Conservation (phyloP, 2,888 invertebrate species). For the Steinernema hermaphroditum region DNA sequence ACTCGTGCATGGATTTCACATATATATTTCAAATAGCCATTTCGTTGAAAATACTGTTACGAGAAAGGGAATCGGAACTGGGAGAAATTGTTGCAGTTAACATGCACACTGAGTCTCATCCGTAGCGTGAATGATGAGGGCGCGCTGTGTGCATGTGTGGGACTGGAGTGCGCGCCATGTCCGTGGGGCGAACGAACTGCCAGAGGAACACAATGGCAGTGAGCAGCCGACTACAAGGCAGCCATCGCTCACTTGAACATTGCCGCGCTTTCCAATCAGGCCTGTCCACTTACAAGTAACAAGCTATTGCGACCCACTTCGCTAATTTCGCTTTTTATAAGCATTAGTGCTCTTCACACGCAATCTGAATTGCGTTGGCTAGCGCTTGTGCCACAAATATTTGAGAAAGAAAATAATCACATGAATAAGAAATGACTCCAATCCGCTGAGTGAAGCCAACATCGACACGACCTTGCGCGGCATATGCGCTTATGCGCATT, state of each 20-base stretch:
- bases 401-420: background rate
- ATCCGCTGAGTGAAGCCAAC: too few species aligned
- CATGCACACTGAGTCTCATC: background rate
- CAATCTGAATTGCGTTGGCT: too few species aligned
- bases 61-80: too few species aligned
- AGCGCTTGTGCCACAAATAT: background rate
- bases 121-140: slow-evolving; percentile 14
- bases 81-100: background rate
- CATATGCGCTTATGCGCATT: too few species aligned
- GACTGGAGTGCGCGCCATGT: slow-evolving; percentile 22
- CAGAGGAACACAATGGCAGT: slow-evolving; percentile 6
- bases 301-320: background rate
- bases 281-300: slow-evolving; percentile 9
- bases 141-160: background rate
- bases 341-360: background rate
- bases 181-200: slow-evolving; percentile 10
- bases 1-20: too few species aligned
- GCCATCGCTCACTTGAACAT: slow-evolving; percentile 19
- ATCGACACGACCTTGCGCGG: too few species aligned
- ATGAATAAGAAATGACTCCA: slow-evolving; percentile 24
- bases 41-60: too few species aligned
- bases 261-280: slow-evolving; percentile 1
- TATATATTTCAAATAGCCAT: too few species aligned
- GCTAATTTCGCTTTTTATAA: background rate
- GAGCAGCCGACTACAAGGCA: background rate